phyloP scores from a whole-genome alignment of 2,888 invertebrate genomes.

The Eristalis pertinax region DNA sequence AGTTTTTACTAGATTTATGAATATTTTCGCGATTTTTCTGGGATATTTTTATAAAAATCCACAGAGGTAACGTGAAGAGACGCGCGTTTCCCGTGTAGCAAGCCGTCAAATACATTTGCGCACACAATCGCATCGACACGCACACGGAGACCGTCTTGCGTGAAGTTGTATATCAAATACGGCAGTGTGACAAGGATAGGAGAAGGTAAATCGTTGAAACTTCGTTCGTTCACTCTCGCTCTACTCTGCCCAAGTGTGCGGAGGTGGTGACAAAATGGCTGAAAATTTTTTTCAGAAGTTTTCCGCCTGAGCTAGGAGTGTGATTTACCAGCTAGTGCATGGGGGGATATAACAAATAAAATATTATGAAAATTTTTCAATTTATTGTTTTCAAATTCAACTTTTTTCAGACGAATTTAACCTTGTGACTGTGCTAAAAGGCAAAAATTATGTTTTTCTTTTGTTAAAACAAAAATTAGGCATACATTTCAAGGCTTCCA shows the following conservation, averaged over 20 bases:
- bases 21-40: slow-evolving; percentile 77
- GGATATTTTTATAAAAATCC: slow-evolving; percentile 78
- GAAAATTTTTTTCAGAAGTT: slow-evolving; percentile 63
- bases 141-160: slow-evolving; percentile 37
- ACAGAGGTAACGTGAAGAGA: slow-evolving; percentile 79
- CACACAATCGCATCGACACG: slow-evolving; percentile 53
- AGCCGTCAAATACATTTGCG: slow-evolving; percentile 79
- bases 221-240: slow-evolving; percentile 49
- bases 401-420: slow-evolving; percentile 27
- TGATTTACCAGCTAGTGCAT: slow-evolving; percentile 41
- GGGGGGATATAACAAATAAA: background rate
- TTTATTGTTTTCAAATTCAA: background rate
- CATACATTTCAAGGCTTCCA: slow-evolving; percentile 70
- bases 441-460: slow-evolving; percentile 9
- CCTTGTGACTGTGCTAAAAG: slow-evolving; percentile 33
- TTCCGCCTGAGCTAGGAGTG: slow-evolving; percentile 58
- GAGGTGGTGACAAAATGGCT: slow-evolving; percentile 70
- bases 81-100: slow-evolving; percentile 80
- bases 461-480: slow-evolving; percentile 41
- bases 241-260: slow-evolving; percentile 38
- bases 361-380: background rate
- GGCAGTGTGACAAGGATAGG: slow-evolving; percentile 48
- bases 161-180: slow-evolving; percentile 37
- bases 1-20: slow-evolving; percentile 75
- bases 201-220: slow-evolving; percentile 27